A percentile compares a stretch with the other conserved stretches of the same genome.
Evolutionary conservation across 2,113 vertebrate genomes (phyloP).

Genomic region (Ploceus nigricollis): DNA sequence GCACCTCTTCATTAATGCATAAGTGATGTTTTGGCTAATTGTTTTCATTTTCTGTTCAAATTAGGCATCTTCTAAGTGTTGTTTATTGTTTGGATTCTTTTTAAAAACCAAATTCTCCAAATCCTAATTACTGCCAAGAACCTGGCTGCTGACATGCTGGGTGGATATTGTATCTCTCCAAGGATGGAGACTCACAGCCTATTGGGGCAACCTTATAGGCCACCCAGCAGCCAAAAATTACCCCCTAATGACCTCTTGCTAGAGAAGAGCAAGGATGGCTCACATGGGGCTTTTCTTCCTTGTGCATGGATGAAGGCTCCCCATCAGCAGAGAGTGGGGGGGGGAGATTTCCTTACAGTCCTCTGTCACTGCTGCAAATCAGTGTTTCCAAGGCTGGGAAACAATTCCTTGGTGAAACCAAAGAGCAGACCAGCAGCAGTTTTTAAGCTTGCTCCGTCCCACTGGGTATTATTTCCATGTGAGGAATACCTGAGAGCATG

Average conservation of each 20-base stretch:
- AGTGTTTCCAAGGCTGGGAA: background rate
- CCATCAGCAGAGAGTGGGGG: background rate
- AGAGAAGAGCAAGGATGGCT: background rate
- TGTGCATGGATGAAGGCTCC: background rate
- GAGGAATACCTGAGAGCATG: background rate
- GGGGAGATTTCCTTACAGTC: background rate
- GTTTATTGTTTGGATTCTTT: background rate
- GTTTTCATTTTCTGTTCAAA: background rate
- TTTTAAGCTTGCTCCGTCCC: background rate
- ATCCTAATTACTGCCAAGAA: background rate
- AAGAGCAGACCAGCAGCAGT: background rate
- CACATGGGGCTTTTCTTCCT: background rate
- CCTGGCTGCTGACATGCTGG: background rate
- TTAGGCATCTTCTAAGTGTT: background rate
- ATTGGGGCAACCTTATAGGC: background rate
- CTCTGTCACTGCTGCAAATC: background rate
- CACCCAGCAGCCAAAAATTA: background rate
- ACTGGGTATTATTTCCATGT: background rate
- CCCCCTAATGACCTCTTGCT: background rate
- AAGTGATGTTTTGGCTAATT: conserved; percentile 26
- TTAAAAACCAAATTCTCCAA: background rate
- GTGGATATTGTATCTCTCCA: background rate
- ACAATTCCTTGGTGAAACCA: background rate
- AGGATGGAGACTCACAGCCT: background rate
- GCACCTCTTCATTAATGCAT: background rate